Evolutionary conservation across 1,140 invertebrate species (phyloP).

Genomic region (Brachionus calyciflorus): DNA sequence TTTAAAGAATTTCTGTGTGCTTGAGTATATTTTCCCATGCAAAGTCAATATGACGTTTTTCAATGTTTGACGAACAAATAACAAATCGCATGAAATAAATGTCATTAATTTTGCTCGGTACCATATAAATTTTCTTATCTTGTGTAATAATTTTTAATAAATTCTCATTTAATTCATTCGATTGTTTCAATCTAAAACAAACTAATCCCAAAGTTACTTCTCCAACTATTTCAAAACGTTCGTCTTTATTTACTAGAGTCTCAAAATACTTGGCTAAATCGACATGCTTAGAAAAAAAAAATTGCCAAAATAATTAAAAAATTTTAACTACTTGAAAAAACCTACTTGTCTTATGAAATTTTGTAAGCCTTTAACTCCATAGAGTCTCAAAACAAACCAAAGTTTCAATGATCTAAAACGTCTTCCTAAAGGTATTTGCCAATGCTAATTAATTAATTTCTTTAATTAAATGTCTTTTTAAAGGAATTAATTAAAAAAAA

Average conservation of each 20-base stretch:
- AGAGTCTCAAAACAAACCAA: constrained; percentile 83
- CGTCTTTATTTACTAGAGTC: constrained; percentile 68
- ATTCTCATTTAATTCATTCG: constrained; percentile 70
- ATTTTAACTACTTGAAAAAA: neutral
- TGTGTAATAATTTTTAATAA: constrained; percentile 73
- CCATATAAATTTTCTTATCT: constrained; percentile 77
- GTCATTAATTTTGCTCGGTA: constrained; percentile 67
- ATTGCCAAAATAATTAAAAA: too few species aligned
- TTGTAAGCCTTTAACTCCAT: constrained; percentile 76
- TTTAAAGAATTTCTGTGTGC: too few species aligned
- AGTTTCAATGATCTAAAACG: constrained; percentile 86
- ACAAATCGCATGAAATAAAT: constrained; percentile 75
- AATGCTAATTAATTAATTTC: constrained; percentile 68
- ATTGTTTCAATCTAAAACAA: constrained; percentile 73
- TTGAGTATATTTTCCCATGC: constrained; percentile 75
- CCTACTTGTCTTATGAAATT: constrained; percentile 71
- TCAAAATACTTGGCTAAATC: constrained; percentile 74
- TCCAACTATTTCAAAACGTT: constrained; percentile 85
- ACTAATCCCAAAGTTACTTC: constrained; percentile 88
- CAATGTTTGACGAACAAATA: constrained; percentile 72
- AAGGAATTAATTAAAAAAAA: neutral
- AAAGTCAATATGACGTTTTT: constrained; percentile 71
- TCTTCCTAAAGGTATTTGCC: constrained; percentile 86
- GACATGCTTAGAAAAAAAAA: constrained; percentile 70
- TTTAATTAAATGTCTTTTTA: neutral